phyloP scores from a whole-genome alignment of 2,888 invertebrate species.

The Pseudococcus longispinus region DNA sequence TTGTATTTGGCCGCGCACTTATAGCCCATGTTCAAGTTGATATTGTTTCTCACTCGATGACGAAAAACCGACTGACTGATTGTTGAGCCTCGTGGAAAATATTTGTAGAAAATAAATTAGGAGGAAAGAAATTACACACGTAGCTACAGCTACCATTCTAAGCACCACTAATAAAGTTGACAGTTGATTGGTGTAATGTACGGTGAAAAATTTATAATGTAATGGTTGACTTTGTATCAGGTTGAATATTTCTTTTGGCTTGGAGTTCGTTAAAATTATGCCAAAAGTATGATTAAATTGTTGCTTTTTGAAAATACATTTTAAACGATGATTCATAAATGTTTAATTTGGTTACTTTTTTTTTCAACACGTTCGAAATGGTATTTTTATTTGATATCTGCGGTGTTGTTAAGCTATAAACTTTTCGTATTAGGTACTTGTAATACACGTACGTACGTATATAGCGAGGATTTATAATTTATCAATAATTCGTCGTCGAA shows the following conservation, averaged over 20 bases:
- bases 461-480: not conserved
- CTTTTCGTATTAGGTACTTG: not conserved
- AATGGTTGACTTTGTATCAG: conserved; percentile 27
- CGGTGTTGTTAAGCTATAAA: not conserved
- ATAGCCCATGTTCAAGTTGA: not conserved
- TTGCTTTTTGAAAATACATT: conserved; percentile 27
- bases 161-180: conserved; percentile 11
- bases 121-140: not conserved
- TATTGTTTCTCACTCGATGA: not conserved
- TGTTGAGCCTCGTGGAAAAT: not conserved
- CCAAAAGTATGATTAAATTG: conserved; percentile 39
- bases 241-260: conserved; percentile 36
- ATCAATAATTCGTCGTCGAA: conserved; percentile 20
- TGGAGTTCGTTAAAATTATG: not conserved
- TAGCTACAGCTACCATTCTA: not conserved
- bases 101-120: not conserved
- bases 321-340: conserved; percentile 17
- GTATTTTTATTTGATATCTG: not conserved
- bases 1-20: not conserved
- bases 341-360: not conserved
- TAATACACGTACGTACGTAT: not conserved
- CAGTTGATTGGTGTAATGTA: conserved; percentile 32
- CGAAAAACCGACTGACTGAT: not conserved
- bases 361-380: not conserved
- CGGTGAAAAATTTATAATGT: conserved; percentile 14